Conservation (phyloP, 2,797 vertebrate genomes). For the Myripristis murdjan region DNA sequence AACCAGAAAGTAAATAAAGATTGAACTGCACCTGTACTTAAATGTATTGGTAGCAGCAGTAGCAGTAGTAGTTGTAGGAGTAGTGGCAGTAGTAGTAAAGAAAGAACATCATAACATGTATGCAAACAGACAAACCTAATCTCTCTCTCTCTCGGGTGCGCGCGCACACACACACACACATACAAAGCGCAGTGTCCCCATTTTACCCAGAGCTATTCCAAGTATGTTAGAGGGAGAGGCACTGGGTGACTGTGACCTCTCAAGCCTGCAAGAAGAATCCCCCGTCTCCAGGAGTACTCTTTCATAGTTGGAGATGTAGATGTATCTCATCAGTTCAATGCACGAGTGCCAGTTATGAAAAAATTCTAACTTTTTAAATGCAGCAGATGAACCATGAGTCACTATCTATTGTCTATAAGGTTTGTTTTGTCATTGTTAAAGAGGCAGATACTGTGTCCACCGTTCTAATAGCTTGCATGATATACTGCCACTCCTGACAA, state of each 20-base stretch:
- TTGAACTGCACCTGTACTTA: neutral
- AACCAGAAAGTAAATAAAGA: neutral
- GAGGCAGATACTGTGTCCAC: no score
- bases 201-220: slow-evolving; percentile 52
- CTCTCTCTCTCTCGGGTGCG: neutral
- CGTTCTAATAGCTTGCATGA: no score
- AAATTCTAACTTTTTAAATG: slow-evolving; percentile 27
- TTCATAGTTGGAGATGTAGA: slow-evolving; percentile 52
- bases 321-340: slow-evolving; percentile 34
- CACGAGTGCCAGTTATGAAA: neutral
- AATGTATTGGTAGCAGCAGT: no score
- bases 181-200: slow-evolving; percentile 51
- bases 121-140: no score
- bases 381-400: slow-evolving; percentile 11
- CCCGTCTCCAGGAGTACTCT: slow-evolving; percentile 33
- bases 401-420: neutral
- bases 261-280: slow-evolving; percentile 55
- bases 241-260: slow-evolving; percentile 66
- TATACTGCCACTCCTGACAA: no score
- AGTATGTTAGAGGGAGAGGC: slow-evolving; percentile 54
- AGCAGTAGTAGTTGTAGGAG: no score
- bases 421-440: no score
- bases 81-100: no score
- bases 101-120: no score
- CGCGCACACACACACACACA: neutral